A percentile compares a stretch with the other conserved stretches of the same genome.
Conservation (phyloP, 2,113 vertebrate species). For the Lasiurus borealis region DNA sequence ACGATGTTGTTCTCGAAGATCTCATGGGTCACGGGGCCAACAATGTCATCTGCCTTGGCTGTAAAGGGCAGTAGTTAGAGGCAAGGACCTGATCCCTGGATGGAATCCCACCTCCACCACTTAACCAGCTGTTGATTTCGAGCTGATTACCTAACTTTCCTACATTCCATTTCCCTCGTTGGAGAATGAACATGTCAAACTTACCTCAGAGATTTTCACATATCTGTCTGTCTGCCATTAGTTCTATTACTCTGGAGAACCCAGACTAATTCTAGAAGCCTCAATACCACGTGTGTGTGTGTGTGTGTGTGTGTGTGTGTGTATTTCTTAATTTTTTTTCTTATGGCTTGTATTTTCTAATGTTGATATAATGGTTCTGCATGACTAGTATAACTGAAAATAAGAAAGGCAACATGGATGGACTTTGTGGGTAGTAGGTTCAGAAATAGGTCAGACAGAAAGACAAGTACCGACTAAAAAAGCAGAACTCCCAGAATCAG, state of each 20-base stretch:
- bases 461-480: neutral
- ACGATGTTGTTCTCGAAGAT: slow-evolving; percentile 90
- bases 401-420: neutral
- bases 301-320: no score
- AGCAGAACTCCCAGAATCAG: no score
- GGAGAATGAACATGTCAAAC: neutral
- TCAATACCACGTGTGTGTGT: no score
- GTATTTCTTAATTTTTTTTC: neutral
- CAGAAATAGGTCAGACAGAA: neutral
- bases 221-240: neutral
- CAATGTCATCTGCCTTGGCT: slow-evolving; percentile 96
- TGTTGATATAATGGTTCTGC: neutral
- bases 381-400: neutral
- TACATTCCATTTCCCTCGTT: neutral
- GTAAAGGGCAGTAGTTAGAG: slow-evolving; percentile 36
- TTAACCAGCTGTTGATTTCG: rapidly evolving
- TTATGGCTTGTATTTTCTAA: no score
- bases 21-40: slow-evolving; percentile 90
- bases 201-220: neutral
- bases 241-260: neutral
- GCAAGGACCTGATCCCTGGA: neutral
- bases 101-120: neutral
- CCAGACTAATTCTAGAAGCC: neutral
- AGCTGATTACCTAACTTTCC: neutral
- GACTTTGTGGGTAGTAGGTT: neutral